A percentile compares a stretch with the other conserved stretches of the same genome.
phyloP scores from a whole-genome alignment of 92 coral and sea anemone species.

The Porites rus region DNA sequence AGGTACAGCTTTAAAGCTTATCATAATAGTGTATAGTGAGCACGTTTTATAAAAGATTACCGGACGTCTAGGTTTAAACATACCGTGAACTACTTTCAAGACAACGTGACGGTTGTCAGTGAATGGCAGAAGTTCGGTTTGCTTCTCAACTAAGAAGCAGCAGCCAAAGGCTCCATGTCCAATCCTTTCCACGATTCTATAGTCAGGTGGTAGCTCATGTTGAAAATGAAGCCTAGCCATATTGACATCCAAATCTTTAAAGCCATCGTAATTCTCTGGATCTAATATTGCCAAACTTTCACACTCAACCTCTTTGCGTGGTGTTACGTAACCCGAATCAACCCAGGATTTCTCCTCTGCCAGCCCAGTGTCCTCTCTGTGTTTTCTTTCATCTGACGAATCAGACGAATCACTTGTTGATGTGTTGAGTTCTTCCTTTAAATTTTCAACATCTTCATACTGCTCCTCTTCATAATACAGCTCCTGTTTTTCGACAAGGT shows the following conservation, averaged over 20 bases:
- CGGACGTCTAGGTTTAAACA: not conserved
- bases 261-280: conserved; percentile 38
- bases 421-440: not conserved
- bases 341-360: not conserved
- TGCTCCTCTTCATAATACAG: not conserved
- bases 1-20: conserved; percentile 20
- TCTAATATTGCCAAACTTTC: conserved; percentile 37
- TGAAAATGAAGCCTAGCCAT: conserved; percentile 44
- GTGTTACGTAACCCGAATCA: conserved; percentile 2
- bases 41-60: conserved; percentile 17
- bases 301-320: conserved; percentile 5
- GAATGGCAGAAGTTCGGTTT: not conserved
- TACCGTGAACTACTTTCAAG: conserved; percentile 5
- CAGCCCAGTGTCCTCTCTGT: not conserved
- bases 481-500: not conserved
- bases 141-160: conserved; percentile 47
- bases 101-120: not conserved
- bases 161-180: conserved; percentile 55
- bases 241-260: conserved; percentile 41
- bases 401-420: not conserved
- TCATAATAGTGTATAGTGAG: conserved; percentile 26
- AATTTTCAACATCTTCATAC: not conserved
- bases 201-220: conserved; percentile 42
- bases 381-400: too few relatives aligned
- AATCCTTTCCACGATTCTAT: conserved; percentile 4